Percentiles rank a stretch among this genome's conserved stretches.
Conservation (phyloP, 2,888 invertebrate genomes). For the Drosophila austrosaltans region DNA sequence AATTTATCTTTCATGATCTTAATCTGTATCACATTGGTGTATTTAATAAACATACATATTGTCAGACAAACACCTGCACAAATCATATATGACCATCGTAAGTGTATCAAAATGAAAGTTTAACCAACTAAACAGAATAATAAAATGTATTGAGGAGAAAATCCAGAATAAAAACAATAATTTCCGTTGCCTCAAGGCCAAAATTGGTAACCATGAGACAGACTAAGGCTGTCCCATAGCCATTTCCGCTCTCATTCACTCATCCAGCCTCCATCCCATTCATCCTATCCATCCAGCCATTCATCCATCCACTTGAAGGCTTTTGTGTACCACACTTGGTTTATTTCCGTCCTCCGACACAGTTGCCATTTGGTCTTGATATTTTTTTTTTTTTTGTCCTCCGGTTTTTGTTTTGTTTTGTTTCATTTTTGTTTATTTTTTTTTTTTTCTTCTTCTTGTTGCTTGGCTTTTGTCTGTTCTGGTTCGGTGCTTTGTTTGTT, state of each 20-base stretch:
- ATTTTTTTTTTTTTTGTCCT: not conserved
- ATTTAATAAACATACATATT: not conserved
- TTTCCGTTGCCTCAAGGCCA: constrained; percentile 64
- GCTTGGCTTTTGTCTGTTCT: constrained; percentile 24
- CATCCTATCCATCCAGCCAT: constrained; percentile 37
- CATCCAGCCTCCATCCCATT: constrained; percentile 31
- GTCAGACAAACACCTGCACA: not conserved
- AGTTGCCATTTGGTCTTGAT: constrained; percentile 68
- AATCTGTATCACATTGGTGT: too few species aligned
- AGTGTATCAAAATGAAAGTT: constrained; percentile 37
- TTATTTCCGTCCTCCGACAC: constrained; percentile 65
- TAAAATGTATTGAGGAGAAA: constrained; percentile 14
- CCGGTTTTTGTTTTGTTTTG: not conserved
- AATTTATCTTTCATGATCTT: too few species aligned
- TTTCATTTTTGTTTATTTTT: constrained; percentile 49
- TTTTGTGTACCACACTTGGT: constrained; percentile 56
- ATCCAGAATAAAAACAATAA: constrained; percentile 65
- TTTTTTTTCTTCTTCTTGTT: constrained; percentile 40
- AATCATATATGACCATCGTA: not conserved
- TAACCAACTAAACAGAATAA: constrained; percentile 24
- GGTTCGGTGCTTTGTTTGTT: constrained; percentile 15
- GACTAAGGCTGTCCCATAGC: constrained; percentile 58
- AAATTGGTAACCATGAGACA: constrained; percentile 12
- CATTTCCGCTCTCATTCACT: constrained; percentile 55
- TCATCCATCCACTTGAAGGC: constrained; percentile 53